Evolutionary conservation across 2,113 vertebrate genomes (phyloP), one percentile per base, ranked within the genome.

Genomic region (Anhinga rufa): DNA sequence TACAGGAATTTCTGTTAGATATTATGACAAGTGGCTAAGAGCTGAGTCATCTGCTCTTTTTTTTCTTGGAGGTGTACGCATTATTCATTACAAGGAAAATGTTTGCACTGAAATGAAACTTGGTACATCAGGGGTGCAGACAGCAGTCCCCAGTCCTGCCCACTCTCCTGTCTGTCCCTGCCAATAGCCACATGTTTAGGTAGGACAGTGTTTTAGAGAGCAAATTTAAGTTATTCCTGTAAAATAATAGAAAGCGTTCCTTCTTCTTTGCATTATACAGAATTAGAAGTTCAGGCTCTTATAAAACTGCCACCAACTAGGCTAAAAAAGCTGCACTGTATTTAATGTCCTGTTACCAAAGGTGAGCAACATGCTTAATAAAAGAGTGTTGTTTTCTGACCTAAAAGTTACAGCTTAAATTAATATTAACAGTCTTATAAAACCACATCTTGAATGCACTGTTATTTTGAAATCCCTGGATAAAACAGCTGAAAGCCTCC

Each of bases 401-500:
- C 34, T n/a, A 7, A 48, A 61, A 79, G 44, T 71, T 76, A 65
- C 2, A 76, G 38, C 36, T 76, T 58, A 36, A 77, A 62, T 64
- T 13, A 88, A 61, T 64, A n/a, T 54, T 55, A 90, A 55, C 40
- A 83, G 29, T 14, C 62, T 55, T 25, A 38, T 44, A 91, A 68
- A 44, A 52, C 19, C 66, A 40, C 46, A 82, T 83, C 49, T 61
- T 94, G 94, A 87, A 55, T 19, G 46, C 48, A 42, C 12, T 57
- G 65, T 36, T 65, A 9, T 25, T 94, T 95, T 95, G 95, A 86
- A 95, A 95, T 82, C 62, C 62, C 49, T 70, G 88, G 69, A 40
- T 55, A 34, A 86, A 52, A 77, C 80, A 90, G 69, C 71, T 54
- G 77, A 78, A 18, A 82, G 62, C 44, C 54, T 93, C 84, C 62